A percentile compares a stretch with the other conserved stretches of the same genome.
These are phyloP conservation scores for Peromyscus maniculatus DNA, from an alignment of 2,113 vertebrate species.

Conservation along the genomic window DNA sequence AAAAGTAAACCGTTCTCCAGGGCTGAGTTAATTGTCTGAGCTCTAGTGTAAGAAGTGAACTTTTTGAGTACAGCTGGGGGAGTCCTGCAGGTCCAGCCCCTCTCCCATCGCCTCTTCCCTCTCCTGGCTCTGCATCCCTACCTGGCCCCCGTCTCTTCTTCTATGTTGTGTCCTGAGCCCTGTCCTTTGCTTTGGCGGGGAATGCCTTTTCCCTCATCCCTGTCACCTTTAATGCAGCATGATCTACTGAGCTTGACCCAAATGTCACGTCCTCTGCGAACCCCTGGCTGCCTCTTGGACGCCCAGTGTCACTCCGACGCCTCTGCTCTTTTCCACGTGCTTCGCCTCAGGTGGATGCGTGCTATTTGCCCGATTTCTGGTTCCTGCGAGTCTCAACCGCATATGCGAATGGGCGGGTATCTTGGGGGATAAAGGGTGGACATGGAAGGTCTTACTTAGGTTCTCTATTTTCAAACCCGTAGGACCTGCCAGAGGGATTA, in stretches of 20 bases:
- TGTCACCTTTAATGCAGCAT: neutral
- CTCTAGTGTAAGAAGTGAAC: neutral
- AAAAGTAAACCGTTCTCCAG: neutral
- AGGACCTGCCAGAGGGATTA: neutral
- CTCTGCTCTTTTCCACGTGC: too few relatives aligned
- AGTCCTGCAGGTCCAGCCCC: neutral
- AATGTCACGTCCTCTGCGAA: neutral
- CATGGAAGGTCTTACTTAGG: neutral
- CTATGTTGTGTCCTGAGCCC: too few relatives aligned
- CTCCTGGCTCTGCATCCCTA: neutral
- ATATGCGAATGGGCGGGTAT: neutral
- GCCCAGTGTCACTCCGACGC: neutral
- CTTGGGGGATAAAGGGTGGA: too few relatives aligned
- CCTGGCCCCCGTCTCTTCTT: neutral
- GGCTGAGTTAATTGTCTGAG: neutral
- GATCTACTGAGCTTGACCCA: neutral
- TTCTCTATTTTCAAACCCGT: neutral
- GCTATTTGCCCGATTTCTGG: neutral
- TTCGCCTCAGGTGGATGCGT: neutral
- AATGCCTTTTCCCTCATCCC: neutral
- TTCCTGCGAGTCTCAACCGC: neutral
- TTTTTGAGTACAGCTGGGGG: neutral
- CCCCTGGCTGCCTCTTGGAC: neutral
- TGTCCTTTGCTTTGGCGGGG: neutral
- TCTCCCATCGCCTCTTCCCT: fast-evolving